phyloP scores from a whole-genome alignment of 2,113 vertebrate genomes.

The Mionectes macconnelli region DNA sequence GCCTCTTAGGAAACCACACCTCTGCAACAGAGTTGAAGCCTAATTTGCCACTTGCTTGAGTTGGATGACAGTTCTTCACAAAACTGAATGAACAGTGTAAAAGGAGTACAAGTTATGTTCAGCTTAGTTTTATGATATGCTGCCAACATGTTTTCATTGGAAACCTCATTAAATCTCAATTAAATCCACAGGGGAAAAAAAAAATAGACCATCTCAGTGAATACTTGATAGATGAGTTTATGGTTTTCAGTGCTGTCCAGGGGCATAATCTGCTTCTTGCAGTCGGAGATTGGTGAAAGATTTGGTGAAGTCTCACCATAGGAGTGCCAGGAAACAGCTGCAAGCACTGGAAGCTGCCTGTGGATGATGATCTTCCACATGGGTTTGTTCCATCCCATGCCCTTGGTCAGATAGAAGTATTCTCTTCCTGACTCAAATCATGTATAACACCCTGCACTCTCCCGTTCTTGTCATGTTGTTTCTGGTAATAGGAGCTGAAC shows the following conservation, averaged over 20 bases:
- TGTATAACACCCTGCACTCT: fast-evolving
- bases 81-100: background rate
- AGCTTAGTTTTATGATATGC: background rate
- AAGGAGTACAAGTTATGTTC: background rate
- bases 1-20: background rate
- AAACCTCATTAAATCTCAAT: conserved; percentile 35
- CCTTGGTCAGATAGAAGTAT: background rate
- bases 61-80: background rate
- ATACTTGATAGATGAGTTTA: background rate
- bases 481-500: background rate
- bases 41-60: background rate
- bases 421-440: background rate
- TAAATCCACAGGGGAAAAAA: background rate
- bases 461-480: background rate
- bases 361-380: background rate
- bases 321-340: background rate
- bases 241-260: background rate
- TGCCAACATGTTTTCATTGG: conserved; percentile 3
- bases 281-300: background rate
- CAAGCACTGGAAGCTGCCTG: background rate
- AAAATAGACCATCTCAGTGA: background rate
- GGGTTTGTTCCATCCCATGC: background rate
- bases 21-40: background rate
- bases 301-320: background rate
- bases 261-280: background rate